Evolutionary conservation across 2,888 invertebrate genomes (phyloP), one percentile per base, ranked within the genome.

Genomic region (Netelia virgata): DNA sequence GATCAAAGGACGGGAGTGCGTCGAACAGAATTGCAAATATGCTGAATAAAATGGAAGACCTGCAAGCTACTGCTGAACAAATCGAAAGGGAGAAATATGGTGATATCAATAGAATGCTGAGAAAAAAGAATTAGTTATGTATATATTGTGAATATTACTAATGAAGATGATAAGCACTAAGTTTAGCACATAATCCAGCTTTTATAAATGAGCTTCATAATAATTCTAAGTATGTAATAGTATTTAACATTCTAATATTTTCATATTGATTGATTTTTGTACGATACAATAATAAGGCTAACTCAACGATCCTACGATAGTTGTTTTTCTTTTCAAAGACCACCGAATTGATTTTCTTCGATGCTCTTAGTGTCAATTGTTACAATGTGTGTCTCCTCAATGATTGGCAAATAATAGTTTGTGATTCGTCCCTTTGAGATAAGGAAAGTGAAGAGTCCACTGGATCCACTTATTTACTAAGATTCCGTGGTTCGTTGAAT

Each of bases 1-100:
- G 55, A 47, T 55, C 57, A 14, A 68, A 69, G 23, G 23, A 68
- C 6, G 36, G 55, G 14, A 36, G 55, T 5, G 10, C 66, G 0
- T 10, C 53, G 11, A 36, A 64, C n/a, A 86, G 85, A 53, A 41
- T 89, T 11, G 64, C 86, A 75, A 57, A 36, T 9, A 86, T 90
- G 72, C 69, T 85, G 23, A 82, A 84, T 9, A 88, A 89, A 64
- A 83, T 92, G 55, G 85, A 91, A 70, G 89, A 92, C 68, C 85
- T 92, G 18, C 88, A 86, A 68, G 82, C 82, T 23, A 84, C 86
- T 3, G 43, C 86, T n/a, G 88, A 90, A 50, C 90, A 91, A 75
- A 86, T 92, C 59, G 86, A 89, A 68, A 88, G 70, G 36, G 89
- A 91, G 11, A 89, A 87, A 50, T 82, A 77, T n/a, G 82, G 76